Conservation (phyloP, 2,888 invertebrate species). For the Eupithecia vulgata region DNA sequence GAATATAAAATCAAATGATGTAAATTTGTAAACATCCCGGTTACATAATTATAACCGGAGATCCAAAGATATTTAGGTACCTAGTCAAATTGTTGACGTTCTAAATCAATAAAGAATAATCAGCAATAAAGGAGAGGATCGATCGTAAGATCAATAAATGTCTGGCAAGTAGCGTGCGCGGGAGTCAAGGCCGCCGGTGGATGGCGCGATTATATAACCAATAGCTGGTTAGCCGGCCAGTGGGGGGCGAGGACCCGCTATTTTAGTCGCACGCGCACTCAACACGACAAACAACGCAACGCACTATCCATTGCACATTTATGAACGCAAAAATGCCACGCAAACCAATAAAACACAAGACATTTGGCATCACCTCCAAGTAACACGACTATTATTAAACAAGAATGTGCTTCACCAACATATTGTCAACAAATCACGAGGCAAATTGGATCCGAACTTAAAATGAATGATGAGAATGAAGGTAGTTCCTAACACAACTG, state of each 20-base stretch:
- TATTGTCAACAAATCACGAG: conserved; percentile 35
- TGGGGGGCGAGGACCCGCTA: conserved; percentile 72
- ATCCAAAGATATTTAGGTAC: not conserved
- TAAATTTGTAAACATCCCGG: not conserved
- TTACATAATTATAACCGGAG: not conserved
- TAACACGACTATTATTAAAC: conserved; percentile 33
- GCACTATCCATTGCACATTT: conserved; percentile 49
- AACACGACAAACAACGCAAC: conserved; percentile 53
- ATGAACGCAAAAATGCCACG: conserved; percentile 19
- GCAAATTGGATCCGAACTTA: conserved; percentile 18
- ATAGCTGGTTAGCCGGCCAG: conserved; percentile 48
- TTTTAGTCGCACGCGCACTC: conserved; percentile 76
- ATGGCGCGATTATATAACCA: conserved; percentile 76
- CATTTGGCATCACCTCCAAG: conserved; percentile 31
- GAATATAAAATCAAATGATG: not conserved
- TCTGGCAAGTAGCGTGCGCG: conserved; percentile 68
- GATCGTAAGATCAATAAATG: conserved; percentile 47
- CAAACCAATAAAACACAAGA: conserved; percentile 11
- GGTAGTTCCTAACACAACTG: conserved; percentile 15
- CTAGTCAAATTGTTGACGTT: not conserved
- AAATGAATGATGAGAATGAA: conserved; percentile 14
- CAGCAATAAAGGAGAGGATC: conserved; percentile 29
- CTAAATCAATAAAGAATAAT: conserved; percentile 25
- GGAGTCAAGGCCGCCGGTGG: conserved; percentile 79
- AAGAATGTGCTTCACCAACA: conserved; percentile 26